Conservation (phyloP, 2,113 vertebrate species). For the Nyctereutes procyonoides region DNA sequence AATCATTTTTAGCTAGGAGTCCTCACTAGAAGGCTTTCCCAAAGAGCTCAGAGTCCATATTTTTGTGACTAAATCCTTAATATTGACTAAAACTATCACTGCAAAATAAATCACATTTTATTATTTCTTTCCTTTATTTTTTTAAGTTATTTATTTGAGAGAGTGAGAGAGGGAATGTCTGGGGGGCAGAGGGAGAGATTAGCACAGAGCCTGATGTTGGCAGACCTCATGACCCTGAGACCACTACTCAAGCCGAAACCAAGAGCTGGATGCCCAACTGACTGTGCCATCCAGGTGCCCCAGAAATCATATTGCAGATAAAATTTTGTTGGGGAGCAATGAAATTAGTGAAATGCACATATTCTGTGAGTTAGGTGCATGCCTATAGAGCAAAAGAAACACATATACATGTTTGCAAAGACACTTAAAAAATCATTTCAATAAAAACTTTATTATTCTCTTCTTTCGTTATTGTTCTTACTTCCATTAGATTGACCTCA, state of each 20-base stretch:
- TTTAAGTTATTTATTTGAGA: neutral
- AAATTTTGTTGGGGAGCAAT: neutral
- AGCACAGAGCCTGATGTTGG: neutral
- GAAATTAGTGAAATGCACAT: neutral
- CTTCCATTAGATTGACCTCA: neutral
- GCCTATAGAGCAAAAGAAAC: neutral
- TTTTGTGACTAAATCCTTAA: neutral
- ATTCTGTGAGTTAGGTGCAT: neutral
- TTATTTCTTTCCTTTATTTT: neutral
- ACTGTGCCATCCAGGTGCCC: neutral
- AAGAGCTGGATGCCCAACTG: neutral
- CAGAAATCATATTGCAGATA: neutral
- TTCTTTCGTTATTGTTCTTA: neutral
- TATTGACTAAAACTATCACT: neutral
- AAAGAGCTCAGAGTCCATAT: neutral
- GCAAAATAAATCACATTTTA: slow-evolving; percentile 20
- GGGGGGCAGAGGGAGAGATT: neutral
- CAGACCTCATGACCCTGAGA: neutral
- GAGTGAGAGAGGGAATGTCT: neutral
- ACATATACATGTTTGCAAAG: neutral
- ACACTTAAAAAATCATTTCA: neutral
- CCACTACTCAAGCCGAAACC: neutral
- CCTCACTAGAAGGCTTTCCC: neutral
- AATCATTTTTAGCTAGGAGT: neutral
- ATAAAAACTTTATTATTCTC: neutral